phyloP scores from a whole-genome alignment of 2,113 vertebrate genomes.

The Nannospalax galili region DNA sequence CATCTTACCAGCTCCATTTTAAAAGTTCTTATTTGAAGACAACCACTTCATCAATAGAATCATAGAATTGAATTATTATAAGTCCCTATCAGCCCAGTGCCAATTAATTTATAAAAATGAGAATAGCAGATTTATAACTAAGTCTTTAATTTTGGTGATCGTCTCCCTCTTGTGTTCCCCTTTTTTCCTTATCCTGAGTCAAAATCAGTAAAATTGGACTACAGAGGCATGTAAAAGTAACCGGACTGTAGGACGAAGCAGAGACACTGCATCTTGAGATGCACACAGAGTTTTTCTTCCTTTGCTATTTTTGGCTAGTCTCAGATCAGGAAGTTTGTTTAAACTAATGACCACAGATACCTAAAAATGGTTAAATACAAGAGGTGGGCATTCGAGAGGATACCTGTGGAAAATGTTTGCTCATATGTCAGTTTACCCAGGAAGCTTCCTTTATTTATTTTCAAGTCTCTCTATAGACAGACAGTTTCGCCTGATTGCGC shows the following conservation, averaged over 20 bases:
- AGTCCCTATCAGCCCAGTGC: not conserved
- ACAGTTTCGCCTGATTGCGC: not conserved
- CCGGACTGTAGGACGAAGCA: not conserved
- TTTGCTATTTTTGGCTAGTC: slow-evolving; percentile 75
- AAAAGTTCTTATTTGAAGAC: not conserved
- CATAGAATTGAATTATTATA: not conserved
- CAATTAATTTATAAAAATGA: slow-evolving; percentile 17
- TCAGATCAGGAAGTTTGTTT: slow-evolving; percentile 81
- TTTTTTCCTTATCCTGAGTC: not conserved
- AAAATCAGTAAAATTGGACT: slow-evolving; percentile 60
- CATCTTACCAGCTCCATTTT: not conserved
- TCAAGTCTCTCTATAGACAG: slow-evolving; percentile 74
- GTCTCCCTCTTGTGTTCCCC: not conserved
- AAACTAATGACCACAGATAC: slow-evolving; percentile 73
- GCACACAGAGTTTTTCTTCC: slow-evolving; percentile 72
- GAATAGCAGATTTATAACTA: not conserved
- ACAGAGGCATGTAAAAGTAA: slow-evolving; percentile 61
- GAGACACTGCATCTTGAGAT: slow-evolving; percentile 45
- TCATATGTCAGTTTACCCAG: slow-evolving; percentile 66
- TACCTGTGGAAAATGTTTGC: slow-evolving; percentile 72
- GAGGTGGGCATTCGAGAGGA: slow-evolving; percentile 56
- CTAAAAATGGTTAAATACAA: slow-evolving; percentile 64
- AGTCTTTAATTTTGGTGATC: not conserved
- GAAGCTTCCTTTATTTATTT: slow-evolving; percentile 75
- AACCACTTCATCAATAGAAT: not conserved